These are phyloP conservation scores for Phyto melanocephala DNA, from an alignment of 2,888 invertebrate genomes.

Conservation along the genomic window DNA sequence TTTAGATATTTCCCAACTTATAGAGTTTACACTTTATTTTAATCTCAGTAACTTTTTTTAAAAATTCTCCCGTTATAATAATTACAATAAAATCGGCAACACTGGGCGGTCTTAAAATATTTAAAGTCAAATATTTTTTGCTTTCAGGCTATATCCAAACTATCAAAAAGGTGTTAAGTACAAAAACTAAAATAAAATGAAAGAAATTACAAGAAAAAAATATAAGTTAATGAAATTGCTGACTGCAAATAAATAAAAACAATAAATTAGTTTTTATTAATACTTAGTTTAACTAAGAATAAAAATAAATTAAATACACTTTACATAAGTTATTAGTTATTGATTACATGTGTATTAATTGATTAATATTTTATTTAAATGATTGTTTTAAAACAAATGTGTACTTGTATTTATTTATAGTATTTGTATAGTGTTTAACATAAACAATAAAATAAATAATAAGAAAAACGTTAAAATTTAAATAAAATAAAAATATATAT, in stretches of 20 bases:
- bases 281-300: not conserved
- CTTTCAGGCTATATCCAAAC: no score
- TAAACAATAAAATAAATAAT: slow-evolving; percentile 3
- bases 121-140: no score
- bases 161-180: not conserved
- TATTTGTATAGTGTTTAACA: slow-evolving; percentile 38
- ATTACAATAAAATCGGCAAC: no score
- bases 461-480: slow-evolving; percentile 20
- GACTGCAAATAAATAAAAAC: not conserved
- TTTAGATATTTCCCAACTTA: no score
- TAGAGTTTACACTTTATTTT: no score
- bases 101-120: no score
- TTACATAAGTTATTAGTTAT: slow-evolving; percentile 17
- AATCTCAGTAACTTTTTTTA: no score
- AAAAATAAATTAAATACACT: not conserved
- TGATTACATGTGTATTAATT: not conserved
- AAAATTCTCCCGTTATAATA: no score
- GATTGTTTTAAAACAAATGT: not conserved
- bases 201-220: not conserved
- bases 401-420: slow-evolving; percentile 40
- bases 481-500: not conserved
- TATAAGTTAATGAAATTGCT: not conserved
- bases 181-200: no score
- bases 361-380: slow-evolving; percentile 5
- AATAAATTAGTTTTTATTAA: not conserved